Conservation (phyloP, 2,888 invertebrate genomes). For the Tipula confusa region DNA sequence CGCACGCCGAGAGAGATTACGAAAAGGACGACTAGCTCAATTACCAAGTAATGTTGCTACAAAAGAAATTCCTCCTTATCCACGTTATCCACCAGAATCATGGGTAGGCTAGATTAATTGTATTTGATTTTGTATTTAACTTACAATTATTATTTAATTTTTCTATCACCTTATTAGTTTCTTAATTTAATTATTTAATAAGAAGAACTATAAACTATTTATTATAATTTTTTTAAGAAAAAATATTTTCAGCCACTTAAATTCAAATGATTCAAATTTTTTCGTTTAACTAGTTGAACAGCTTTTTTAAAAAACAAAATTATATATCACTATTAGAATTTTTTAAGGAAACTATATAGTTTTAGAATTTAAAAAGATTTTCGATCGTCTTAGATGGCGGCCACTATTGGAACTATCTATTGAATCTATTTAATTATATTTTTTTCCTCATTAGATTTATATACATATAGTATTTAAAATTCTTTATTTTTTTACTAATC, state of each 20-base stretch:
- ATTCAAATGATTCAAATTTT: conserved; percentile 30
- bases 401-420: background rate
- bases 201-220: conserved; percentile 30
- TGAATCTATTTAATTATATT: too few species aligned
- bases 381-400: background rate
- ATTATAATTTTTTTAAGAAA: too few species aligned
- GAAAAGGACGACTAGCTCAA: conserved; percentile 69
- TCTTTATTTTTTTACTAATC: too few species aligned
- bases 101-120: conserved; percentile 53
- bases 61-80: conserved; percentile 80
- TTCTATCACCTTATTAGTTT: conserved; percentile 33
- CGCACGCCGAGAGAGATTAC: conserved; percentile 71
- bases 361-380: background rate
- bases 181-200: conserved; percentile 38
- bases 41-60: conserved; percentile 85
- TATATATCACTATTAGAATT: background rate
- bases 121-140: conserved; percentile 13
- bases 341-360: background rate
- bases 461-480: background rate
- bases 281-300: background rate
- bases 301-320: conserved; percentile 4
- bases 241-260: conserved; percentile 17
- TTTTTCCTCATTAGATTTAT: background rate
- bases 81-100: conserved; percentile 77
- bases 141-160: conserved; percentile 32